These are phyloP conservation scores for Dugesia japonica DNA, from an alignment of 2,888 invertebrate genomes.

Conservation along the genomic window DNA sequence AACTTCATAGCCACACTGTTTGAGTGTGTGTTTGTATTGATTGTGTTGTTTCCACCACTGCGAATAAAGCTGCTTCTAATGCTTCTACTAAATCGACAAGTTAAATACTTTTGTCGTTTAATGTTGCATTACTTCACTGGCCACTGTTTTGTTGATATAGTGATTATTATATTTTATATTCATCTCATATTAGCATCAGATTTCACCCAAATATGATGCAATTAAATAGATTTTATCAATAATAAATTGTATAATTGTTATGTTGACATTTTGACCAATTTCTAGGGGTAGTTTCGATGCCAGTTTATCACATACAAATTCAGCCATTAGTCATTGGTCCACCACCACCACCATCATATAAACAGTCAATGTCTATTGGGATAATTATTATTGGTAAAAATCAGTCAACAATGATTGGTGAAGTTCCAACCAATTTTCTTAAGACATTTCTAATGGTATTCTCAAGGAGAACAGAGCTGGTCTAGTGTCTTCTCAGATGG, in stretches of 20 bases:
- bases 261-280: no score
- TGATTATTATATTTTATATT: no score
- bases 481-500: constrained; percentile 12
- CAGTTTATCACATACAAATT: background rate
- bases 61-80: constrained; percentile 3
- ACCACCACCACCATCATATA: background rate
- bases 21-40: constrained; percentile 5
- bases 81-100: background rate
- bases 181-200: no score
- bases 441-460: background rate
- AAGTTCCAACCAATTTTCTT: constrained; percentile 3
- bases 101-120: background rate
- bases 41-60: constrained; percentile 20
- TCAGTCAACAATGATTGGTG: background rate
- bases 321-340: background rate
- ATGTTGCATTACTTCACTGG: constrained; percentile 14
- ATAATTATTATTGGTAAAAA: background rate
- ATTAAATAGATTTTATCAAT: no score
- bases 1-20: background rate
- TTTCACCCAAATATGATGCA: no score
- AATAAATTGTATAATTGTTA: no score
- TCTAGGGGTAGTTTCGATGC: no score
- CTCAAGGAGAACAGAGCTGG: background rate
- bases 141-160: background rate
- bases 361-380: background rate